phyloP scores from a whole-genome alignment of 2,888 invertebrate genomes.

The Priocnemis perturbator region DNA sequence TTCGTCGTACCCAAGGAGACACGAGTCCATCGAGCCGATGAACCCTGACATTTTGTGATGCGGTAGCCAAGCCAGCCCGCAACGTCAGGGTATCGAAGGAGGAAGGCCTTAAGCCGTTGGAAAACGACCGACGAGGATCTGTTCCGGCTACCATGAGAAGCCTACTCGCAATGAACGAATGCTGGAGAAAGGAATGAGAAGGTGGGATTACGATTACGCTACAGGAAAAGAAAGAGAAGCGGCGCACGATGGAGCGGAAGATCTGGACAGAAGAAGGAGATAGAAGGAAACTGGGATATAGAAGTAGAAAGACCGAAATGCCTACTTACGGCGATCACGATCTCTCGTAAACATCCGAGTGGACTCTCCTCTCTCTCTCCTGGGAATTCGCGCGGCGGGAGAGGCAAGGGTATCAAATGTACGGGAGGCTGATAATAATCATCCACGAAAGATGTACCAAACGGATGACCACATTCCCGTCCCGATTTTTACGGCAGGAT shows the following conservation, averaged over 20 bases:
- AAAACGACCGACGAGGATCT: conserved; percentile 32
- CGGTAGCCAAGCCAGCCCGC: conserved; percentile 18
- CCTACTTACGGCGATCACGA: conserved; percentile 57
- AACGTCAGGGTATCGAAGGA: conserved; percentile 17
- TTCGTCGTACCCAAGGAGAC: too few relatives aligned
- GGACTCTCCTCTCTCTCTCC: conserved; percentile 51
- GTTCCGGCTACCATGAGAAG: too few relatives aligned
- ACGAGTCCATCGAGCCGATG: conserved; percentile 17
- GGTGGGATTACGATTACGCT: not conserved
- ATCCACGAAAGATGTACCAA: conserved; percentile 36
- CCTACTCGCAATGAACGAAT: not conserved
- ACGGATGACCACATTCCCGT: conserved; percentile 43
- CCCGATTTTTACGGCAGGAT: conserved; percentile 20
- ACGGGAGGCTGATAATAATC: conserved; percentile 50
- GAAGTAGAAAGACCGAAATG: conserved; percentile 34
- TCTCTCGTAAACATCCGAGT: conserved; percentile 58
- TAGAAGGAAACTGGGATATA: not conserved
- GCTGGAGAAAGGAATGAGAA: conserved; percentile 4
- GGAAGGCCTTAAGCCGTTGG: conserved; percentile 34
- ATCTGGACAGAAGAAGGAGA: conserved; percentile 7
- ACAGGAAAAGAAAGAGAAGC: too few relatives aligned
- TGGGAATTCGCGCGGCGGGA: conserved; percentile 51
- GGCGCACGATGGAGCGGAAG: not conserved
- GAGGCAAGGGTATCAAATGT: conserved; percentile 57
- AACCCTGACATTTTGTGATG: conserved; percentile 46